Conservation (phyloP, 2,888 invertebrate genomes). For the Eueremaeus valkanovi region DNA sequence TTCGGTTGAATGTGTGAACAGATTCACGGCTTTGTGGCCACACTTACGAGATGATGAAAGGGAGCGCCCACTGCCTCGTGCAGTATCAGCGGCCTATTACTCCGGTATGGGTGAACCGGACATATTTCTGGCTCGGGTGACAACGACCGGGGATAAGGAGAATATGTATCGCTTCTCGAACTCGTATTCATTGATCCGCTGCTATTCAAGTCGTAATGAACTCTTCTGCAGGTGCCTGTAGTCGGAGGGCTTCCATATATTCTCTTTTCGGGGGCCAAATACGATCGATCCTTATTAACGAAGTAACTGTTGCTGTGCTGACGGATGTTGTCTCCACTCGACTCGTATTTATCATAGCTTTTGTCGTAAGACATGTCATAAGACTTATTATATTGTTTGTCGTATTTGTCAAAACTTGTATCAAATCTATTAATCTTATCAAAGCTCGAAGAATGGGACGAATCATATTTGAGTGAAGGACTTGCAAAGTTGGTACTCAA, state of each 20-base stretch:
- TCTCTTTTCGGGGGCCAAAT: background rate
- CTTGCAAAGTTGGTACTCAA: background rate
- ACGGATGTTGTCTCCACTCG: too few relatives aligned
- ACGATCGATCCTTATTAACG: background rate
- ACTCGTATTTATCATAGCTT: background rate
- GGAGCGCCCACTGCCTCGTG: constrained; percentile 1
- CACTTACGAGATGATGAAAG: constrained; percentile 20
- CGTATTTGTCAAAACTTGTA: background rate
- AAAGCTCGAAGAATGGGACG: background rate
- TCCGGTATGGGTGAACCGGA: background rate
- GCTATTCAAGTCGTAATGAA: constrained; percentile 7
- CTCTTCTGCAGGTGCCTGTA: background rate
- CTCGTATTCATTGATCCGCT: background rate
- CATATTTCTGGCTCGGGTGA: background rate
- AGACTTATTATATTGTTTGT: background rate
- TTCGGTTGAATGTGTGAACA: background rate
- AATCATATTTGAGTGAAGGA: background rate
- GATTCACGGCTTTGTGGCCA: background rate
- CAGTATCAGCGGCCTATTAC: background rate
- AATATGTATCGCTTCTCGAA: background rate
- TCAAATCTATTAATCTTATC: background rate
- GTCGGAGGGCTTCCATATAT: background rate
- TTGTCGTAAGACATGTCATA: constrained; percentile 22
- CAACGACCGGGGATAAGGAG: background rate
- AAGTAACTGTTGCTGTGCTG: constrained; percentile 24